Evolutionary conservation across 1,140 invertebrate species (phyloP), one percentile per base, ranked within the genome.

Genomic region (Neocloeon triangulifer): DNA sequence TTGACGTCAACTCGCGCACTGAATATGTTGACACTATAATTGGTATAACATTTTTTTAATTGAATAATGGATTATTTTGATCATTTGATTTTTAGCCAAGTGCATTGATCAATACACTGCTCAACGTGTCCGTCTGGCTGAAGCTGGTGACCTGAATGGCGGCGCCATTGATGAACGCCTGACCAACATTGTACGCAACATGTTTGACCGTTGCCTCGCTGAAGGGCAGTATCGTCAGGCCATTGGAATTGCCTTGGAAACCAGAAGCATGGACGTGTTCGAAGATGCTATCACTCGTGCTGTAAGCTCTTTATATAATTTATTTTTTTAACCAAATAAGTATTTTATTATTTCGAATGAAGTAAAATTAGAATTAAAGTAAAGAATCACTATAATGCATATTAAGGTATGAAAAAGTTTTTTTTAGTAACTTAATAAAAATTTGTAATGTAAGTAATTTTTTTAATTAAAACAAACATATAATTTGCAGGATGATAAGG

Each of bases 1-100:
- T 97, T 54, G 82, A 96, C 59, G 81, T 96, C 0, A 89, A 86
- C 51, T 72, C 77, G 23, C 65, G 77, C 29, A 79, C 77, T 37
- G 88, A 95, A 60, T 97, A 95, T 63, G 88, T 95, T 2, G 84
- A 95, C 48, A 98, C 91, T 0, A 95, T 78, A 19, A 82, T 95
- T 47, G 66, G 70, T 75, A 59, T 51, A 23, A 8, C 8, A n/a
- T n/a, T n/a, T n/a, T n/a, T n/a, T n/a, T n/a, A n/a, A n/a, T n/a
- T 17, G 25, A 21, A 30, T 37, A n/a, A n/a, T n/a, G n/a, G n/a
- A n/a, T n/a, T n/a, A n/a, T n/a, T n/a, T n/a, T n/a, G n/a, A 30
- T 30, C 40, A 18, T 34, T 37, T 39, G 36, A 29, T 35, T 51
- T 56, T 16, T 35, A 69, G 77, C 85, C 4, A 94, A 94, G 56